Evolutionary conservation across 2,888 invertebrate species (phyloP).

Genomic region (Anthophora plumipes): DNA sequence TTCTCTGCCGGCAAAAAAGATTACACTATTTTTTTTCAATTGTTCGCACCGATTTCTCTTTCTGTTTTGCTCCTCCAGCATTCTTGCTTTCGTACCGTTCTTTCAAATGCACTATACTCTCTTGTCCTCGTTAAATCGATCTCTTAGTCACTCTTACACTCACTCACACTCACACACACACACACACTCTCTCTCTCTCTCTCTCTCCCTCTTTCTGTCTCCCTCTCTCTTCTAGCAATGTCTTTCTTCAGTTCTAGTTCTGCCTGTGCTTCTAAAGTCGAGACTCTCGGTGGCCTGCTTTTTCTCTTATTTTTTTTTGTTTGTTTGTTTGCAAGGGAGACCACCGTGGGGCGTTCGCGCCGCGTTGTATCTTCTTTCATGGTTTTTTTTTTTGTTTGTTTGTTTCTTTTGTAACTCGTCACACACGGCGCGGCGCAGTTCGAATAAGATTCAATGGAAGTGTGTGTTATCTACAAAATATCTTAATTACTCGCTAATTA

Average conservation of each 20-base stretch:
- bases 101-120: slow-evolving; percentile 7
- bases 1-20: slow-evolving; percentile 4
- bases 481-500: slow-evolving; percentile 84
- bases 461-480: slow-evolving; percentile 84
- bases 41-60: neutral
- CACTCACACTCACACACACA: too few relatives aligned
- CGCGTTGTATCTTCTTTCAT: slow-evolving; percentile 34
- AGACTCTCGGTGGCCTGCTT: slow-evolving; percentile 74
- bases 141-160: slow-evolving; percentile 32
- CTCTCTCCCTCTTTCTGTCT: slow-evolving; percentile 48
- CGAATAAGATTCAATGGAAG: slow-evolving; percentile 83
- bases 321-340: slow-evolving; percentile 40
- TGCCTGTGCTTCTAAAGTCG: slow-evolving; percentile 77
- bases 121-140: slow-evolving; percentile 19
- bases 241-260: slow-evolving; percentile 73
- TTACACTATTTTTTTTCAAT: slow-evolving; percentile 23
- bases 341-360: slow-evolving; percentile 64
- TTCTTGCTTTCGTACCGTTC: slow-evolving; percentile 65
- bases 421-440: slow-evolving; percentile 66
- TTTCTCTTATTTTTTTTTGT: slow-evolving; percentile 55
- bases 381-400: neutral
- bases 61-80: slow-evolving; percentile 80
- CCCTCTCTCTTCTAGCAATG: slow-evolving; percentile 64
- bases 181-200: slow-evolving; percentile 41
- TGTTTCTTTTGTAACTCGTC: slow-evolving; percentile 25